Evolutionary conservation across 2,888 invertebrate genomes (phyloP).

Genomic region (Nudaria mundana): DNA sequence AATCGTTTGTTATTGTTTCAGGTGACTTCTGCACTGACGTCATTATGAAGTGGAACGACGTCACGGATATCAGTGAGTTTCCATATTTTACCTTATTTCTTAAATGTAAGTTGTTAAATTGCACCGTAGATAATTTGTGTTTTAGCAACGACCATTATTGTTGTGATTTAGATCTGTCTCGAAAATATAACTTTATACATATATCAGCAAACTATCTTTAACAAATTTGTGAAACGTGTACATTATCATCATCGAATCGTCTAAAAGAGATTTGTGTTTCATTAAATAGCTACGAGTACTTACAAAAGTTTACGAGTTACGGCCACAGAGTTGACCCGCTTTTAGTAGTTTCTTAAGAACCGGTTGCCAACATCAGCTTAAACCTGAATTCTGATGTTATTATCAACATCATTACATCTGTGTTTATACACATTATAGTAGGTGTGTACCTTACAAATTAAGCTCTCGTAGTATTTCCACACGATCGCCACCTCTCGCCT

Average conservation of each 20-base stretch:
- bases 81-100: background rate
- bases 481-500: background rate
- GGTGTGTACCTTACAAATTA: background rate
- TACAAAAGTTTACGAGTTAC: too few relatives aligned
- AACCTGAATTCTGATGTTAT: conserved; percentile 1
- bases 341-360: background rate
- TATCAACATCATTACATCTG: background rate
- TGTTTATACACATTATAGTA: background rate
- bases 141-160: too few relatives aligned
- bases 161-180: too few relatives aligned
- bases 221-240: too few relatives aligned
- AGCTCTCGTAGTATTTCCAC: background rate
- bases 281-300: background rate
- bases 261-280: too few relatives aligned
- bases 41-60: conserved; percentile 79
- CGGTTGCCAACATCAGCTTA: background rate
- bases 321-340: background rate
- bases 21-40: conserved; percentile 75
- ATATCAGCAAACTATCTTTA: too few relatives aligned
- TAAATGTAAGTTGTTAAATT: background rate
- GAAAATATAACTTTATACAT: too few relatives aligned
- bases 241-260: too few relatives aligned
- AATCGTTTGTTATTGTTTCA: conserved; percentile 44
- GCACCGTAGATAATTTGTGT: background rate
- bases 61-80: conserved; percentile 74